A percentile compares a stretch with the other conserved stretches of the same genome.
Conservation (phyloP, 2,797 vertebrate species). For the Leucoraja ocellata region DNA sequence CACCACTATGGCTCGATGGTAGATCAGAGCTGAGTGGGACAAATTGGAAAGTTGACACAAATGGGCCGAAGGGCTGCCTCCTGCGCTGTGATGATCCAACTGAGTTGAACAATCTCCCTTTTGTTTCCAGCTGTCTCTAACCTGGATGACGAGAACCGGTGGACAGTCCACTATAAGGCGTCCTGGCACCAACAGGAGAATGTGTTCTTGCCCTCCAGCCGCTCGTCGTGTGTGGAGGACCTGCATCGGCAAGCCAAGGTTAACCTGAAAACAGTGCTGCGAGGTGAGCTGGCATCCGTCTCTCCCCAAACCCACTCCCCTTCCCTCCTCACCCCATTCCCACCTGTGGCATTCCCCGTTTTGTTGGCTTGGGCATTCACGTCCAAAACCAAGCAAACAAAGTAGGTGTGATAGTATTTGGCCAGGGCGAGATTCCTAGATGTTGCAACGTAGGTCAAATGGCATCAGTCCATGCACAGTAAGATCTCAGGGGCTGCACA, state of each 20-base stretch:
- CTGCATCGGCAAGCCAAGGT: conserved; percentile 92
- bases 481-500: no score
- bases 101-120: conserved; percentile 39
- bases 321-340: neutral
- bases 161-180: conserved; percentile 91
- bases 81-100: neutral
- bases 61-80: neutral
- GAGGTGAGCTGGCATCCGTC: conserved; percentile 63
- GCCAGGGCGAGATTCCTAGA: no score
- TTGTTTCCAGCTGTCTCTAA: conserved; percentile 81
- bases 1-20: no score
- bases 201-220: conserved; percentile 80
- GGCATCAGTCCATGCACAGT: no score
- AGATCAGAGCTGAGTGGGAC: neutral
- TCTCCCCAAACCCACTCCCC: neutral
- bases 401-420: no score
- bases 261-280: conserved; percentile 89
- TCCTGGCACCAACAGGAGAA: conserved; percentile 97
- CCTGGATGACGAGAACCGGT: conserved; percentile 92
- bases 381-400: neutral
- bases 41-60: neutral
- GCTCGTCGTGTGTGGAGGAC: conserved; percentile 85
- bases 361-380: neutral
- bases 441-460: no score
- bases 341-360: neutral